Base-by-base conservation (phyloP, 2,113 vertebrate genomes). In the Perognathus longimembris region DNA sequence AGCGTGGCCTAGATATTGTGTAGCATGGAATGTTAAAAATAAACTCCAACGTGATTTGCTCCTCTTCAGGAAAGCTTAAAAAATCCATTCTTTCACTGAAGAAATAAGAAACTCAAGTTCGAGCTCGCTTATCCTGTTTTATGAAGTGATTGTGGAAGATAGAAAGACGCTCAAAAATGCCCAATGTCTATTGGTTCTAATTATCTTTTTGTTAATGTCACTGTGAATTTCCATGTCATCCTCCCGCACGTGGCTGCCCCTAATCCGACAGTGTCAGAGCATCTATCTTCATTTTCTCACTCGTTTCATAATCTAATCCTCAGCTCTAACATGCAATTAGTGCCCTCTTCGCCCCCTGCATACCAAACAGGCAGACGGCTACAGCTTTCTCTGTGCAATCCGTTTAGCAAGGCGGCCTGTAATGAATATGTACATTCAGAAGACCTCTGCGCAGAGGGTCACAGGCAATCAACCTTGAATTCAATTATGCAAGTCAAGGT, bases 401-500 rank as follows among this genome's bases (percentile, higher is more conserved):
- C 99, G 98, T 99, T 99, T 99, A 99, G 99, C 97, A 95, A 91
- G 66, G 95, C 96, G 96, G 96, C 97, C 97, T 96, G 95, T 99
- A 99, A 99, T 99, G 99, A 99, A 99, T 99, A 99, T 99, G 99
- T 99, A 99, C 99, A 99, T 99, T 98, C 98, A 98, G 98, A 98
- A 98, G 98, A 99, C 99, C 99, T 98, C 98, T 90, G 98, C 95
- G 97, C 98, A 98, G 98, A 98, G 98, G 99, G 99, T 99, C 99
- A 99, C 97, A 98, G 99, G 99, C 99, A 99, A 99, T 99, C 99
- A 99, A 99, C 99, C 99, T 99, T 99, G 99, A 99, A 99, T 99
- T 99, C 99, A 99, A 99, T 99, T 99, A 99, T 96, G 97, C 96
- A 98, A 99, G 99, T 99, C 99, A 99, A 99, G 99, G 99, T 99